Conservation (phyloP, 2,797 vertebrate species). For the Alca torda region DNA sequence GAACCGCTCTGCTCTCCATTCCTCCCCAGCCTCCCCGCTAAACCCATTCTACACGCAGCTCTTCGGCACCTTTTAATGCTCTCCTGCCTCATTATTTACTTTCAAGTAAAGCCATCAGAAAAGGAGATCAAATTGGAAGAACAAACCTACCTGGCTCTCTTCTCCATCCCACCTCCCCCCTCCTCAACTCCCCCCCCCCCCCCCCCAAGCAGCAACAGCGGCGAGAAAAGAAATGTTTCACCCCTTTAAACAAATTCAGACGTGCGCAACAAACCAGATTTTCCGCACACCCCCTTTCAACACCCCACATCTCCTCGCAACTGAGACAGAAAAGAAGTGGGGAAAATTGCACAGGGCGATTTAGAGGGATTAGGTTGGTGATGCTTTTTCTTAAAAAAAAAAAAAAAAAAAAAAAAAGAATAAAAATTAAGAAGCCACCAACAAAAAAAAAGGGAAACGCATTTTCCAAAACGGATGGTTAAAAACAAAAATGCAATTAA, state of each 20-base stretch:
- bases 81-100: slow-evolving; percentile 32
- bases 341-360: slow-evolving; percentile 22
- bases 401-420: neutral
- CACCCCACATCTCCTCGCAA: slow-evolving; percentile 39
- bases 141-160: slow-evolving; percentile 60
- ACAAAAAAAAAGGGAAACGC: neutral
- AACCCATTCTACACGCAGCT: slow-evolving; percentile 20
- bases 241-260: slow-evolving; percentile 49
- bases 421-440: neutral
- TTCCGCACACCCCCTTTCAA: slow-evolving; percentile 37
- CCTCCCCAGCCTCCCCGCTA: slow-evolving; percentile 14
- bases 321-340: slow-evolving; percentile 31
- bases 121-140: slow-evolving; percentile 25
- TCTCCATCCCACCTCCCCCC: neutral
- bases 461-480: neutral
- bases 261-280: slow-evolving; percentile 42
- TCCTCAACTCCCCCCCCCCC: too few relatives aligned
- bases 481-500: slow-evolving; percentile 44
- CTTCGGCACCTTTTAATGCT: slow-evolving; percentile 23
- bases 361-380: neutral
- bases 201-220: neutral
- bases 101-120: slow-evolving; percentile 38
- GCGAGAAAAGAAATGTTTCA: slow-evolving; percentile 12
- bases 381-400: neutral
- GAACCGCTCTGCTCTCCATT: slow-evolving; percentile 6